Evolutionary conservation across 2,797 vertebrate species (phyloP).

Genomic region (Sorex maritimensis): DNA sequence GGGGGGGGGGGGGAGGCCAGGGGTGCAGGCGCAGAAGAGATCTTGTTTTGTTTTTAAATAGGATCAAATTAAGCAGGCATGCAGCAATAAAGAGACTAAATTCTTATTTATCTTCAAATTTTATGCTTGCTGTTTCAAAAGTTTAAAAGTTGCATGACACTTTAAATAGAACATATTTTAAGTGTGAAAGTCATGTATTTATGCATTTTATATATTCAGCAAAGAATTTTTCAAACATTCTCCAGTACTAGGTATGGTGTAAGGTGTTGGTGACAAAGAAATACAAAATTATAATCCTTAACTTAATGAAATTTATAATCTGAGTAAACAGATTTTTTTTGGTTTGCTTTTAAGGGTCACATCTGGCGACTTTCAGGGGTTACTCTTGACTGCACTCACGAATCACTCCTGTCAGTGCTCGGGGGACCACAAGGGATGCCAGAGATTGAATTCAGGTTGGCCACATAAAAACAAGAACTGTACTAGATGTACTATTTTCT

Average conservation of each 20-base stretch:
- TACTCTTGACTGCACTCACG: too few species aligned
- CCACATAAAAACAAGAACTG: too few species aligned
- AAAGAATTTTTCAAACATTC: neutral
- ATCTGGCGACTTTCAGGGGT: too few species aligned
- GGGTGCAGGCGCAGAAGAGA: too few species aligned
- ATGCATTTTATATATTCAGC: neutral
- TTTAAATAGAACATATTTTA: neutral
- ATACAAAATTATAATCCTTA: neutral
- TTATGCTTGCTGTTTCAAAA: neutral
- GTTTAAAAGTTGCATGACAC: slow-evolving; percentile 4
- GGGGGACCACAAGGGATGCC: too few species aligned
- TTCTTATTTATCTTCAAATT: neutral
- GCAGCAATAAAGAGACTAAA: neutral
- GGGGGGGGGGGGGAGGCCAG: too few species aligned
- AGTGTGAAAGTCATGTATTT: neutral
- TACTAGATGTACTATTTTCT: too few species aligned
- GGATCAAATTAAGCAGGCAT: neutral
- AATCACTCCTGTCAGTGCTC: too few species aligned
- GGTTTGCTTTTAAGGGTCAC: too few species aligned
- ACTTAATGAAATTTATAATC: neutral
- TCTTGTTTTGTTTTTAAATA: neutral
- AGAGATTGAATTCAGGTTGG: too few species aligned
- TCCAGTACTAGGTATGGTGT: neutral
- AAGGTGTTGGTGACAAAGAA: neutral
- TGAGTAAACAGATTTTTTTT: neutral